These are phyloP conservation scores for Corydoras maculifer DNA, from an alignment of 2,113 vertebrate genomes.

Conservation along the genomic window DNA sequence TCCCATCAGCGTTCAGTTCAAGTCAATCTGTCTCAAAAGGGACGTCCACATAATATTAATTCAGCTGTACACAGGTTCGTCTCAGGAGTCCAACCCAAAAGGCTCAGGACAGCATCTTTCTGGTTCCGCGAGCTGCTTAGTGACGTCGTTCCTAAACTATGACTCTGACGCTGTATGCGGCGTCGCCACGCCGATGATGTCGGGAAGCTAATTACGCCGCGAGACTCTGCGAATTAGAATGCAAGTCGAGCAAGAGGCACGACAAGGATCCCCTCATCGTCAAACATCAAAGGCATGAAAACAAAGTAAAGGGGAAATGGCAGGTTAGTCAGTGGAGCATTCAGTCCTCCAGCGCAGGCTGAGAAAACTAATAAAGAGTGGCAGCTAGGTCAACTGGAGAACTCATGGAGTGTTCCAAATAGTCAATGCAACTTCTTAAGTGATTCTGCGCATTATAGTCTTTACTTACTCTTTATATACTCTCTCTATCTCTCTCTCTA, in stretches of 20 bases:
- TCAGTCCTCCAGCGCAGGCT: conserved; percentile 27
- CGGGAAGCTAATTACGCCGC: conserved; percentile 10
- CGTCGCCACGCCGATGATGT: conserved; percentile 11
- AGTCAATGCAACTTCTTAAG: background rate
- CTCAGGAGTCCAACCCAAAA: too few relatives aligned
- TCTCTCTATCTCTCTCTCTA: too few relatives aligned
- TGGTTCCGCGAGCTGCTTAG: background rate
- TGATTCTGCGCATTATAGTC: background rate
- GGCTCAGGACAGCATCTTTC: too few relatives aligned
- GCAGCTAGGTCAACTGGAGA: conserved; percentile 42
- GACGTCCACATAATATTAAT: too few relatives aligned
- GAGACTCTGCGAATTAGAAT: conserved; percentile 21
- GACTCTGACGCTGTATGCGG: too few relatives aligned
- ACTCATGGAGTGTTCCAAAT: conserved; percentile 12
- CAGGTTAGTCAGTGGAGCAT: conserved; percentile 4
- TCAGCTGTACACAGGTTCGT: too few relatives aligned
- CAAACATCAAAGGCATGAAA: background rate
- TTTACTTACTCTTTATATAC: too few relatives aligned
- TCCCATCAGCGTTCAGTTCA: too few relatives aligned
- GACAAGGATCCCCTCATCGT: too few relatives aligned
- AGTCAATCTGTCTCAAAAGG: too few relatives aligned
- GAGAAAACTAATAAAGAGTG: conserved; percentile 37
- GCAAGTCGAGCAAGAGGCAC: conserved; percentile 7
- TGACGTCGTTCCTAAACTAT: background rate
- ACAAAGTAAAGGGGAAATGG: conserved; percentile 4